phyloP scores from a whole-genome alignment of 2,113 vertebrate genomes.

The Tiliqua scincoides region DNA sequence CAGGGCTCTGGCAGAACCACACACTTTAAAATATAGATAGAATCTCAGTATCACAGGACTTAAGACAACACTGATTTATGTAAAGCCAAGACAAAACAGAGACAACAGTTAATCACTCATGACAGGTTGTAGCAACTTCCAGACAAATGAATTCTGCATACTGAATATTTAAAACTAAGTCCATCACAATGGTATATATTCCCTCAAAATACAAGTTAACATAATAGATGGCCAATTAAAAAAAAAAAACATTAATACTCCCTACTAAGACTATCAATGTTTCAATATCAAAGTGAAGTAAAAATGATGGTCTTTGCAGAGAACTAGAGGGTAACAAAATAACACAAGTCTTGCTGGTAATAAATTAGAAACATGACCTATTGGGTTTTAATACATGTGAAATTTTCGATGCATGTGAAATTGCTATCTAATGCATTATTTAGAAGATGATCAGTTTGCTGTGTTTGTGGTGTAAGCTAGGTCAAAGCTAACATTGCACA shows the following conservation, averaged over 20 bases:
- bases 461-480: not conserved
- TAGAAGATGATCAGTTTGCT: not conserved
- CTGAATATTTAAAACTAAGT: slow-evolving; percentile 62
- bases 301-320: not conserved
- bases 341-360: not conserved
- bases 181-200: slow-evolving; percentile 53
- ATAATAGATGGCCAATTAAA: slow-evolving; percentile 38
- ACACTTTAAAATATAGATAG: not conserved
- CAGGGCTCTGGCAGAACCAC: not conserved
- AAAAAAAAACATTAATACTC: slow-evolving; percentile 45
- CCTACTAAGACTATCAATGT: not conserved
- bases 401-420: not conserved
- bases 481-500: not conserved
- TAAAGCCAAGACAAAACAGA: slow-evolving; percentile 14
- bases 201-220: slow-evolving; percentile 60
- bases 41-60: slow-evolving; percentile 25
- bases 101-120: slow-evolving; percentile 45
- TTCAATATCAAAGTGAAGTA: not conserved
- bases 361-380: not conserved
- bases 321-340: not conserved
- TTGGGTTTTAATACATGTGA: not conserved
- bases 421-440: not conserved
- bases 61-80: slow-evolving; percentile 59
- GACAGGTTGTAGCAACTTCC: slow-evolving; percentile 58
- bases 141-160: slow-evolving; percentile 60